phyloP scores from a whole-genome alignment of 2,888 invertebrate species.

The Rotaria magnacalcarata region DNA sequence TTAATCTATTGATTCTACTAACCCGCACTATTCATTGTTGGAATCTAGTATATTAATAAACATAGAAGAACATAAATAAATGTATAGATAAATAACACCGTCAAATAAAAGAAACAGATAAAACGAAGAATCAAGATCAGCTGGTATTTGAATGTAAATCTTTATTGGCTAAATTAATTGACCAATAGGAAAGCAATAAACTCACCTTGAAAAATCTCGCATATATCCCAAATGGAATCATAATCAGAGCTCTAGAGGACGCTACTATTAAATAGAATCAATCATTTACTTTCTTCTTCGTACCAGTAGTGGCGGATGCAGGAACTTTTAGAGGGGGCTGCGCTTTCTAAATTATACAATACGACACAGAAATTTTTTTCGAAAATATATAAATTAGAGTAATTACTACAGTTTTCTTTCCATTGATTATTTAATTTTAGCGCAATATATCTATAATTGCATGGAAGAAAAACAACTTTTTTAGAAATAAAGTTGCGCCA shows the following conservation, averaged over 20 bases:
- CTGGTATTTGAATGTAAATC: background rate
- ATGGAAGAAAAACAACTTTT: no score
- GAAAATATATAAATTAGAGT: no score
- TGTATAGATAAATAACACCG: background rate
- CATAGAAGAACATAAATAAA: background rate
- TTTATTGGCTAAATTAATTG: background rate
- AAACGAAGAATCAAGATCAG: background rate
- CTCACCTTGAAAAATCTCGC: background rate
- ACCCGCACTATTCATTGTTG: constrained; percentile 15
- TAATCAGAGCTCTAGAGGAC: background rate
- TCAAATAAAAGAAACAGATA: background rate
- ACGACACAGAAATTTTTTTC: no score
- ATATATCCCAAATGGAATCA: background rate
- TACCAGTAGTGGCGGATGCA: no score
- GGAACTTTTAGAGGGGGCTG: no score
- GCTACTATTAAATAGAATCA: background rate
- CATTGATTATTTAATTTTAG: no score
- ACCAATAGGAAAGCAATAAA: no score
- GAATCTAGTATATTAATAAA: background rate
- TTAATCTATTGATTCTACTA: background rate
- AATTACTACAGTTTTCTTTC: no score
- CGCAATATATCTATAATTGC: no score
- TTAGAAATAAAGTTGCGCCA: no score
- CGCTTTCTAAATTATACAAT: no score
- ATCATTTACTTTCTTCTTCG: no score